Conservation (phyloP, 2,888 invertebrate genomes). For the Hesperia comma region DNA sequence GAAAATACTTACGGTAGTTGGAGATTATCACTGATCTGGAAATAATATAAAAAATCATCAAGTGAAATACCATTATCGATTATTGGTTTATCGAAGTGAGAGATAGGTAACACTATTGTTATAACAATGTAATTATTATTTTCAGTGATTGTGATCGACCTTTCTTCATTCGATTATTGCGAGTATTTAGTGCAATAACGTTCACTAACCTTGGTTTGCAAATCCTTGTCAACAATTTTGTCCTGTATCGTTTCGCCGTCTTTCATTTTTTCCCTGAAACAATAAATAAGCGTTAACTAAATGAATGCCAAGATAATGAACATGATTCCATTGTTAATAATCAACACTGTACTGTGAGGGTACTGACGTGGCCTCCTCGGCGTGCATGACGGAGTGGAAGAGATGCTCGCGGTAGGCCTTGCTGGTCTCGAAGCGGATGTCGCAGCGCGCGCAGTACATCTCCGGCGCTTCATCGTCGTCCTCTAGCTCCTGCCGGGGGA, state of each 20-base stretch:
- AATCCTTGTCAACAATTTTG: slow-evolving; percentile 62
- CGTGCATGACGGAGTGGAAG: slow-evolving; percentile 68
- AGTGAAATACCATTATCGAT: too few species aligned
- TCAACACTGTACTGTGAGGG: not conserved
- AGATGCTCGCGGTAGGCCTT: slow-evolving; percentile 69
- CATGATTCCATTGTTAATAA: too few species aligned
- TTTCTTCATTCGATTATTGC: too few species aligned
- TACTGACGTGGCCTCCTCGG: slow-evolving; percentile 55
- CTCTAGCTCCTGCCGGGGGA: slow-evolving; percentile 11
- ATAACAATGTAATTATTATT: too few species aligned
- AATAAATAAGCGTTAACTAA: not conserved
- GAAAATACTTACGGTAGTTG: slow-evolving; percentile 47
- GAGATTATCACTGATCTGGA: slow-evolving; percentile 58
- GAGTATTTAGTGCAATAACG: too few species aligned
- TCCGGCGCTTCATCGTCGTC: slow-evolving; percentile 61
- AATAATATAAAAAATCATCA: slow-evolving; percentile 38
- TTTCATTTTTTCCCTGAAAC: slow-evolving; percentile 47
- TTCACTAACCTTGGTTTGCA: slow-evolving; percentile 51
- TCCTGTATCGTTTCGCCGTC: slow-evolving; percentile 46
- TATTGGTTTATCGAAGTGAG: too few species aligned
- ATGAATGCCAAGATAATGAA: too few species aligned
- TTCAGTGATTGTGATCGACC: too few species aligned
- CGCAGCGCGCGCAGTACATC: slow-evolving; percentile 65
- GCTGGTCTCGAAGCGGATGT: slow-evolving; percentile 66
- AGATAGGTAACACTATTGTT: too few species aligned